These are phyloP conservation scores for Drosophila borealis DNA, from an alignment of 2,888 invertebrate genomes.

Conservation along the genomic window DNA sequence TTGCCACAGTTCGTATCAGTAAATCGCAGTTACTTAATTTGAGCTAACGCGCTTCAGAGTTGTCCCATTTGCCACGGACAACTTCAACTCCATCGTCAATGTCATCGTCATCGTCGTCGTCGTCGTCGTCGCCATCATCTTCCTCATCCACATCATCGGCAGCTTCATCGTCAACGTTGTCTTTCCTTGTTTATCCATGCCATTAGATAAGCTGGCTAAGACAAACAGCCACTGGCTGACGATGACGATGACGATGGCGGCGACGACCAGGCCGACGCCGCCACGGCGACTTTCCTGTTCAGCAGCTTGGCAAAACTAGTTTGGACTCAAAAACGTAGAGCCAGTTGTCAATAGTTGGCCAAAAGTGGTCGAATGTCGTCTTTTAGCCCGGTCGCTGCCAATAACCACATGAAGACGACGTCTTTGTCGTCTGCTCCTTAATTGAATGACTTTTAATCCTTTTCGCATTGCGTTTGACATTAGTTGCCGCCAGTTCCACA, in stretches of 20 bases:
- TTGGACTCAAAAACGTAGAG: constrained; percentile 40
- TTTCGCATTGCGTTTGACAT: constrained; percentile 80
- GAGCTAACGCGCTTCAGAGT: constrained; percentile 73
- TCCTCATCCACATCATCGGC: constrained; percentile 22
- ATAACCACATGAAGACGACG: constrained; percentile 38
- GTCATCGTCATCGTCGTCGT: constrained; percentile 1
- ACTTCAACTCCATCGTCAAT: constrained; percentile 1
- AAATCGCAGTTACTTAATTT: constrained; percentile 78
- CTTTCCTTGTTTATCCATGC: constrained; percentile 75
- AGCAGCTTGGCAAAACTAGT: constrained; percentile 66
- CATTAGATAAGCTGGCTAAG: constrained; percentile 76
- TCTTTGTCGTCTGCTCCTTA: constrained; percentile 60
- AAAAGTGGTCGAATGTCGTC: constrained; percentile 19
- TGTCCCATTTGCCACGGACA: constrained; percentile 42
- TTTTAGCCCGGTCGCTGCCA: constrained; percentile 33
- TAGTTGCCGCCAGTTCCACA: constrained; percentile 69
- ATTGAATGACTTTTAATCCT: constrained; percentile 81
- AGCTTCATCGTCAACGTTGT: constrained; percentile 46
- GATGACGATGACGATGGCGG: constrained; percentile 16
- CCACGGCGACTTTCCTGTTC: constrained; percentile 51
- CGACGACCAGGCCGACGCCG: constrained; percentile 33
- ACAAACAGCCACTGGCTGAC: constrained; percentile 70
- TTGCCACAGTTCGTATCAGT: constrained; percentile 47
- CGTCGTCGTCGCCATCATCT: constrained; percentile 12
- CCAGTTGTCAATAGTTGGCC: constrained; percentile 41